Conservation (phyloP, 2,113 vertebrate genomes). For the Archilochus colubris region DNA sequence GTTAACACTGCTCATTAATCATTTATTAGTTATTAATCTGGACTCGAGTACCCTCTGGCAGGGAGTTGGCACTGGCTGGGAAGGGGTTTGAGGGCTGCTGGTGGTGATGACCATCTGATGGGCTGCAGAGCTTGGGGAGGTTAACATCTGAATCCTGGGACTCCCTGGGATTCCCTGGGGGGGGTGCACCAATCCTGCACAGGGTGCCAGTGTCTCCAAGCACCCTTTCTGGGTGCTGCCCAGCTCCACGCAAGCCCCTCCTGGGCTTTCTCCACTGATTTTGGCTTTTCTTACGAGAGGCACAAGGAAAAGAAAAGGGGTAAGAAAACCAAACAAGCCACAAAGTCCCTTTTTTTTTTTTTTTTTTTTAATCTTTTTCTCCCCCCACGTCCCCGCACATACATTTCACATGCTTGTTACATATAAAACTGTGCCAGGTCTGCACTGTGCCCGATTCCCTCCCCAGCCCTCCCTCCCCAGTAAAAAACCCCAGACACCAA, state of each 20-base stretch:
- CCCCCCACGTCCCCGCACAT: not conserved
- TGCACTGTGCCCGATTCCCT: not conserved
- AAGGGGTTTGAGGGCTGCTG: not conserved
- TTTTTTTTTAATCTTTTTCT: no score
- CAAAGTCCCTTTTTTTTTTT: not conserved
- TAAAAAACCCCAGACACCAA: not conserved
- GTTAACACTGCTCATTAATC: not conserved
- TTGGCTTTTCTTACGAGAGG: not conserved
- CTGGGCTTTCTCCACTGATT: not conserved
- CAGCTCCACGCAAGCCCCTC: not conserved
- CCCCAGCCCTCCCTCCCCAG: not conserved
- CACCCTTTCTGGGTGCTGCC: not conserved
- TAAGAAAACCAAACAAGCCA: not conserved
- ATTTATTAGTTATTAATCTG: slow-evolving; percentile 4
- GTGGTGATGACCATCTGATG: not conserved
- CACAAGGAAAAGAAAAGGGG: not conserved
- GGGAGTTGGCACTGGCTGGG: not conserved
- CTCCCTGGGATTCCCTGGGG: not conserved
- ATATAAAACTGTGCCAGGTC: not conserved
- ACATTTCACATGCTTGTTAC: slow-evolving; percentile 41
- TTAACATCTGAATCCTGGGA: not conserved
- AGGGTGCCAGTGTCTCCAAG: accelerated
- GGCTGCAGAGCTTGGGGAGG: not conserved
- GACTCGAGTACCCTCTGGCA: not conserved
- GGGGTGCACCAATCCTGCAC: not conserved